Percentiles rank a stretch among this genome's conserved stretches.
These are phyloP conservation scores for Hedychridium roseum DNA, from an alignment of 2,888 invertebrate genomes.

Conservation along the genomic window DNA sequence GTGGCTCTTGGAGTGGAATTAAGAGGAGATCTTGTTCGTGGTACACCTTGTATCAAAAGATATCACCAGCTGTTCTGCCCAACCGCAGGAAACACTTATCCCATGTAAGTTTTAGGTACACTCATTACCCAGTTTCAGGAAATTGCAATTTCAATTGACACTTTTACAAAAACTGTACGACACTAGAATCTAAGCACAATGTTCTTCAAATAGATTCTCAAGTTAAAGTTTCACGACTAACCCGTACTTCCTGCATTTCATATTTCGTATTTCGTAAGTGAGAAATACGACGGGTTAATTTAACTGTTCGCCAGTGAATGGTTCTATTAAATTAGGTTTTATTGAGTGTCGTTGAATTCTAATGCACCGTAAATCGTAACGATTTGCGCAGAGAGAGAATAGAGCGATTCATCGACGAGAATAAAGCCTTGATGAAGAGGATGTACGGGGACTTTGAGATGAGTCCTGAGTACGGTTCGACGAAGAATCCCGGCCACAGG, in stretches of 20 bases:
- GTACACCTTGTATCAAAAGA: slow-evolving; percentile 89
- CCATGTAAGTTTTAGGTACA: slow-evolving; percentile 74
- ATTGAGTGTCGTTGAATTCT: too few species aligned
- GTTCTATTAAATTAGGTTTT: too few species aligned
- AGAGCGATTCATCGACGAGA: slow-evolving; percentile 91
- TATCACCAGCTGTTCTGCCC: slow-evolving; percentile 92
- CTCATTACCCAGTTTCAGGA: not conserved
- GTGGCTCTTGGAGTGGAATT: slow-evolving; percentile 87
- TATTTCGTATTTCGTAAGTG: too few species aligned
- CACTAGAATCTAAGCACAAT: slow-evolving; percentile 6
- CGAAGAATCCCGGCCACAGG: slow-evolving; percentile 50
- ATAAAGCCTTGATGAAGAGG: slow-evolving; percentile 90
- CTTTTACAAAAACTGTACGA: not conserved
- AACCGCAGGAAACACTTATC: slow-evolving; percentile 89
- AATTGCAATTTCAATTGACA: not conserved
- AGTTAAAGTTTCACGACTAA: too few species aligned
- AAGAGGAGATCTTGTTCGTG: slow-evolving; percentile 85
- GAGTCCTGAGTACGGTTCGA: slow-evolving; percentile 67
- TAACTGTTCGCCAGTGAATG: too few species aligned
- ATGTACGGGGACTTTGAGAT: slow-evolving; percentile 92
- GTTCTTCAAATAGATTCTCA: slow-evolving; percentile 19
- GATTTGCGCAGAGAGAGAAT: slow-evolving; percentile 89
- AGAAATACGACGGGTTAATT: too few species aligned
- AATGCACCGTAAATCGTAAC: too few species aligned
- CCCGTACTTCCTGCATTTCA: too few species aligned